These are phyloP conservation scores for Phalacrocorax pelagicus DNA, from an alignment of 2,113 vertebrate species.

Conservation along the genomic window DNA sequence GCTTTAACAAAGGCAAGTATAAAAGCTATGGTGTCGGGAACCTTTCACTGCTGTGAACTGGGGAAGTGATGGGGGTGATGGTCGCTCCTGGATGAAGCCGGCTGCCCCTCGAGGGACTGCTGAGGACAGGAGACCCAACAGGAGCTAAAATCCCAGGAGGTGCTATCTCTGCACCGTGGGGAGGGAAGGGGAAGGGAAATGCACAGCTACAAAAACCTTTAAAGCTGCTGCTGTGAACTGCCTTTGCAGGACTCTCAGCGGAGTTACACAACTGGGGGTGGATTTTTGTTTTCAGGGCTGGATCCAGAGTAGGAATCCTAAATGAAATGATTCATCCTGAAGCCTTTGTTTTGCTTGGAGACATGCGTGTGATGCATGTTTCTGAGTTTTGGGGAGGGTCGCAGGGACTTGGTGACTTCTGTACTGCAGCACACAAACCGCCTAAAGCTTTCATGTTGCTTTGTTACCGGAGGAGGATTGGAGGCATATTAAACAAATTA, in stretches of 20 bases:
- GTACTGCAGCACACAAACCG: neutral
- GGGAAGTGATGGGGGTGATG: neutral
- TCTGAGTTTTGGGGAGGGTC: neutral
- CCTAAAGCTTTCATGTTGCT: neutral
- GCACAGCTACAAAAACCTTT: neutral
- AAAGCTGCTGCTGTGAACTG: neutral
- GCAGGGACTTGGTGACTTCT: neutral
- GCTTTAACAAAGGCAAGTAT: neutral
- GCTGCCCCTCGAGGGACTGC: neutral
- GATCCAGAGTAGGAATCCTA: neutral
- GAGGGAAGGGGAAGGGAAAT: neutral
- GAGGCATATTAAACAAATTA: neutral
- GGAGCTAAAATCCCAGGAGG: fast-evolving
- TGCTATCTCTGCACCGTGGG: fast-evolving
- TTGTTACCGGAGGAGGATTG: fast-evolving
- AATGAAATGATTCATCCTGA: neutral
- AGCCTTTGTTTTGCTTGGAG: neutral
- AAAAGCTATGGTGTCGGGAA: neutral
- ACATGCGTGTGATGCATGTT: neutral
- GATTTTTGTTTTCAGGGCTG: neutral
- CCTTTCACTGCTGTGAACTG: neutral
- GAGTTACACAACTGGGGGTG: neutral
- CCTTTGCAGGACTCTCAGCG: neutral
- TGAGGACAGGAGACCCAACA: neutral
- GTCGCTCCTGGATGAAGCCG: neutral